These are phyloP conservation scores for Xiphophorus hellerii DNA, from an alignment of 2,113 vertebrate genomes.

Conservation along the genomic window DNA sequence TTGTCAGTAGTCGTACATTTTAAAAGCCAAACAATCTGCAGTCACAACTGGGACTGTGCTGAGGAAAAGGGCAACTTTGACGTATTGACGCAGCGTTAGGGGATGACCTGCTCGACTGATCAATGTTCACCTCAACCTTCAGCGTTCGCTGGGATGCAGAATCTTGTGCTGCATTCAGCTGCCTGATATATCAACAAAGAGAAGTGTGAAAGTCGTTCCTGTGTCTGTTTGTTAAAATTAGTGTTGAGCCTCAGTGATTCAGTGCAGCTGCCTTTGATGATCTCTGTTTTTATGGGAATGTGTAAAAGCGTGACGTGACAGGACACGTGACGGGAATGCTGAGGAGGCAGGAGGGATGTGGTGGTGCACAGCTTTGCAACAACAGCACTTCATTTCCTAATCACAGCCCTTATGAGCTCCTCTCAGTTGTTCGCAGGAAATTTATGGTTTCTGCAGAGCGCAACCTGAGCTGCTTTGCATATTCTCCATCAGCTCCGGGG, in stretches of 20 bases:
- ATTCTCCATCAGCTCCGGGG: conserved; percentile 47
- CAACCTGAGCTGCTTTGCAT: conserved; percentile 67
- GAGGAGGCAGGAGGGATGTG: conserved; percentile 56
- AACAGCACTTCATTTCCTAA: conserved; percentile 21
- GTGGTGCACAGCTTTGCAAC: conserved; percentile 32
- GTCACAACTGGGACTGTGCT: conserved; percentile 29
- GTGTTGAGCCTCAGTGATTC: conserved; percentile 32
- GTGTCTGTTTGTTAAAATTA: conserved; percentile 24
- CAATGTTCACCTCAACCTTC: conserved; percentile 65
- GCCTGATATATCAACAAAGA: neutral
- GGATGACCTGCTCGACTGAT: conserved; percentile 47
- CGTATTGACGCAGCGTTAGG: conserved; percentile 46
- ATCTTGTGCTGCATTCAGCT: conserved; percentile 13
- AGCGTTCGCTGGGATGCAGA: conserved; percentile 43
- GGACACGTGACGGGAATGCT: conserved; percentile 60
- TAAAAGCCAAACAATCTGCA: conserved; percentile 34
- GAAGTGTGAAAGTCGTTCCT: conserved; percentile 7
- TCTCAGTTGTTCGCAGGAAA: conserved; percentile 45
- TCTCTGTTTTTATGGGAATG: conserved; percentile 51
- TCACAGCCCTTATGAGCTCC: conserved; percentile 37
- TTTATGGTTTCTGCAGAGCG: conserved; percentile 67
- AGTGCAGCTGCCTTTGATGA: conserved; percentile 61
- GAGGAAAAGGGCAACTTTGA: conserved; percentile 57
- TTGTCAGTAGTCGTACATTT: neutral
- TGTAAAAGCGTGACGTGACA: conserved; percentile 52